Base-by-base conservation (phyloP, 1,140 invertebrate genomes). In the Procambarus virginalis region DNA sequence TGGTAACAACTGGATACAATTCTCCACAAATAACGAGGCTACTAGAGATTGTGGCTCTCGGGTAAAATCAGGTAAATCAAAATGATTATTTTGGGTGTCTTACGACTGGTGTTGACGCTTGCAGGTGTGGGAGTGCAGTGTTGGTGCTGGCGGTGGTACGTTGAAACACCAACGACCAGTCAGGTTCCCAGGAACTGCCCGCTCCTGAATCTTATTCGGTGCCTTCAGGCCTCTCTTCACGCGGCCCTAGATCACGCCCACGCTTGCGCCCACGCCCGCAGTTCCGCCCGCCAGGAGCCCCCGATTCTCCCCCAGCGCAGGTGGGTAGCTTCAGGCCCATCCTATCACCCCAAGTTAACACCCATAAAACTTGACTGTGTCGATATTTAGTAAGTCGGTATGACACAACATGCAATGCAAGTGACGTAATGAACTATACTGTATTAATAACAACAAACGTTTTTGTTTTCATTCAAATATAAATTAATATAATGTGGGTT, bases 151-250 rank as follows among this genome's bases (percentile, higher is more conserved):
- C 49, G 85, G 76, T 64, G 17, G 46, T 49, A 45, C 34, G 45
- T 22, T 48, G 20, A 0, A 8, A 49, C 8, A 76, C n/a, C 10
- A 12, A 86, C 10, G 85, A 60, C 8, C 85, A 86, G 46, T 86
- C n/a, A 45, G 76, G 3, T 55, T 86, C 77, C 85, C 76, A 0
- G 3, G 3, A 9, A 3, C 60, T 86, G 45, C 85, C 85, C 20
- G 73, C 85, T 9, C 85, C 84, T 3, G 75, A 77, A 86, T 86
- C 55, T 14, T 86, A 60, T 86, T 86, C 76, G 85, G 85, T 12
- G 85, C 73, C 76, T 86, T 86, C 60, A 86, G 85, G 17, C 85
- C 85, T 9, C 58, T 86, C 0, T 83, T 83, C 5, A 49, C 78
- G 3, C 85, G 77, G 0, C 34, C 77, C 78, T 5, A 77, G 77